These are phyloP conservation scores for Phenganax stokvisi DNA, from an alignment of 92 coral and sea anemone genomes.

Conservation along the genomic window DNA sequence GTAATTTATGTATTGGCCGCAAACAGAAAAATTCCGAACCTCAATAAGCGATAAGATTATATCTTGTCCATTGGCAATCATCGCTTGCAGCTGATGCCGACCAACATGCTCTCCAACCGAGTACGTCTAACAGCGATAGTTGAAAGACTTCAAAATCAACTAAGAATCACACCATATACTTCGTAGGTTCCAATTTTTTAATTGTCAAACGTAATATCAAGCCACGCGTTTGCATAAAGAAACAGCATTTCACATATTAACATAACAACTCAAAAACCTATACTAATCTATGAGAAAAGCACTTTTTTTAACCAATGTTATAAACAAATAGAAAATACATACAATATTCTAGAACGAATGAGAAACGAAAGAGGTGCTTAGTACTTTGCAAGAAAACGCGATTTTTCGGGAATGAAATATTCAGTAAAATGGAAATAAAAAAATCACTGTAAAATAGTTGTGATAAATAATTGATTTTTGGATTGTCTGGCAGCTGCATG, in stretches of 20 bases:
- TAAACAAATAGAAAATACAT: background rate
- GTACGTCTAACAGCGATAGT: constrained; percentile 1
- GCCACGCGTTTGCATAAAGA: background rate
- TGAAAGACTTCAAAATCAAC: background rate
- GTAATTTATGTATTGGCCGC: constrained; percentile 1
- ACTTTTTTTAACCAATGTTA: background rate
- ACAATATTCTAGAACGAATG: background rate
- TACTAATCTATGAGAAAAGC: background rate
- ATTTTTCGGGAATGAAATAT: background rate
- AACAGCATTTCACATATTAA: background rate
- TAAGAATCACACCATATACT: background rate
- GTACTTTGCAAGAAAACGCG: background rate
- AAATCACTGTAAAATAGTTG: constrained; percentile 14
- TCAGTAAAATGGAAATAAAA: constrained; percentile 10
- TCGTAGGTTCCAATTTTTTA: background rate
- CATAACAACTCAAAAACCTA: background rate
- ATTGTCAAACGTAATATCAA: constrained; percentile 2
- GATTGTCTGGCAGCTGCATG: constrained; percentile 15
- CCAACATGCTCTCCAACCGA: constrained; percentile 10
- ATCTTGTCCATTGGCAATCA: constrained; percentile 11
- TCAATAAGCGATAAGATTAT: constrained; percentile 9
- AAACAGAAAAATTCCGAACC: background rate
- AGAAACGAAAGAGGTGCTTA: background rate
- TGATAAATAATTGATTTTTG: constrained; percentile 17
- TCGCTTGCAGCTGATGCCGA: constrained; percentile 17